Percentiles rank a stretch among this genome's conserved stretches.
Conservation (phyloP, 2,113 vertebrate genomes). For the Siniperca knerii region DNA sequence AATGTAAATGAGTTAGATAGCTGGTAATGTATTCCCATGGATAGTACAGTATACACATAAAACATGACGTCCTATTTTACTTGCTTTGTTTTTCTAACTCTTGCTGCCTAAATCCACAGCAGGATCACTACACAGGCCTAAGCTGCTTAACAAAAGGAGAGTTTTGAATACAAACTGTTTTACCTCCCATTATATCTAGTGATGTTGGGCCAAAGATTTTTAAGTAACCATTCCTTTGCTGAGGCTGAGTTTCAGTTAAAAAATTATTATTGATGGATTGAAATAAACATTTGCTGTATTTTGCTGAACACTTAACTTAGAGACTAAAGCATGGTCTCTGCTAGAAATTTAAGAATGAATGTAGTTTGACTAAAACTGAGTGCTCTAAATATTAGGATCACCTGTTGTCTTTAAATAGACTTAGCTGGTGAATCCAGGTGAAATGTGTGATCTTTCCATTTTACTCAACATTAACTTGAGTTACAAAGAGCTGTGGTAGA, state of each 20-base stretch:
- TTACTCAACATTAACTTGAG: not conserved
- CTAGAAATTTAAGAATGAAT: slow-evolving; percentile 5
- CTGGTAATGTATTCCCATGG: slow-evolving; percentile 45
- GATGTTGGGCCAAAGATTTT: slow-evolving; percentile 11
- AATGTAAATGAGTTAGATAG: slow-evolving; percentile 53
- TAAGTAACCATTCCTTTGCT: slow-evolving; percentile 22
- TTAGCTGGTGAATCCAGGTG: not conserved
- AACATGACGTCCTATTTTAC: slow-evolving; percentile 37
- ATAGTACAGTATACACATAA: slow-evolving; percentile 8
- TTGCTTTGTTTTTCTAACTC: slow-evolving; percentile 43
- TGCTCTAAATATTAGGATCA: slow-evolving; percentile 2
- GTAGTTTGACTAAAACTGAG: not conserved
- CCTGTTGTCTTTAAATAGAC: not conserved
- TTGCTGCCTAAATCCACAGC: slow-evolving; percentile 36
- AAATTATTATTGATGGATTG: not conserved
- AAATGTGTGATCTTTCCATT: not conserved
- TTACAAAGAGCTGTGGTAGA: not conserved
- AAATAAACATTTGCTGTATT: not conserved
- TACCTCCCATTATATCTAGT: slow-evolving; percentile 37
- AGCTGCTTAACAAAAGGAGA: slow-evolving; percentile 57
- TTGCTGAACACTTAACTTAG: not conserved
- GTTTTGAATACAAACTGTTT: slow-evolving; percentile 65
- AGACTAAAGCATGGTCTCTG: not conserved
- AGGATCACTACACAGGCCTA: slow-evolving; percentile 38
- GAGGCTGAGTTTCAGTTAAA: not conserved